phyloP scores from a whole-genome alignment of 2,113 vertebrate species.

The Actinemys pallida region DNA sequence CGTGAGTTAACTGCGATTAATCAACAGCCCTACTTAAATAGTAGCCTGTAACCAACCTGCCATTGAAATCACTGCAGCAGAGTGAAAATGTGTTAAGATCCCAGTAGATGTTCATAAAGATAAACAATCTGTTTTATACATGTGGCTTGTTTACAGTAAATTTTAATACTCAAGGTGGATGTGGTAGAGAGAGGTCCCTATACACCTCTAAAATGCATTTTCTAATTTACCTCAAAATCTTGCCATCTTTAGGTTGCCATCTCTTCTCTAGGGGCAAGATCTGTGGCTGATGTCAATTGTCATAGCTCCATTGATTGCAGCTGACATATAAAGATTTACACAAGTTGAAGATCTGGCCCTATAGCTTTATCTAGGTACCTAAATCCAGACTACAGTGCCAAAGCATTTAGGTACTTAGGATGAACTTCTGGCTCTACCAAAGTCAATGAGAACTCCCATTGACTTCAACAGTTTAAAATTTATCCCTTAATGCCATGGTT shows the following conservation, averaged over 20 bases:
- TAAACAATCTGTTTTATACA: neutral
- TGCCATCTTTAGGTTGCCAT: neutral
- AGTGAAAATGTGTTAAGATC: conserved; percentile 35
- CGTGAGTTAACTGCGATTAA: too few species aligned
- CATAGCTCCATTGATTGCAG: neutral
- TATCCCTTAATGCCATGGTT: neutral
- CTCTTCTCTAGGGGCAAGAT: rapidly evolving
- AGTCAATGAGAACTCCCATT: neutral
- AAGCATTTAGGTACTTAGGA: neutral
- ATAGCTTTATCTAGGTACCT: neutral
- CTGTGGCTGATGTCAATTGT: neutral
- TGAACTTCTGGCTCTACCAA: neutral
- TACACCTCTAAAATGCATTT: rapidly evolving
- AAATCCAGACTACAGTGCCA: neutral
- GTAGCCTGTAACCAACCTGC: neutral
- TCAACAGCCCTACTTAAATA: neutral
- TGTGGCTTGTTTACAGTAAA: neutral
- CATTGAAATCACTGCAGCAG: neutral
- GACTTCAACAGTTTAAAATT: neutral
- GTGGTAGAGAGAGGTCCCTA: neutral
- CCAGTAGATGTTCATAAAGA: neutral
- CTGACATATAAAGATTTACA: neutral
- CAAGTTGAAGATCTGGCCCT: rapidly evolving
- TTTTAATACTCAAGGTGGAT: neutral
- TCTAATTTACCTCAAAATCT: neutral